Evolutionary conservation across 2,113 vertebrate genomes (phyloP).

Genomic region (Alectura lathami): DNA sequence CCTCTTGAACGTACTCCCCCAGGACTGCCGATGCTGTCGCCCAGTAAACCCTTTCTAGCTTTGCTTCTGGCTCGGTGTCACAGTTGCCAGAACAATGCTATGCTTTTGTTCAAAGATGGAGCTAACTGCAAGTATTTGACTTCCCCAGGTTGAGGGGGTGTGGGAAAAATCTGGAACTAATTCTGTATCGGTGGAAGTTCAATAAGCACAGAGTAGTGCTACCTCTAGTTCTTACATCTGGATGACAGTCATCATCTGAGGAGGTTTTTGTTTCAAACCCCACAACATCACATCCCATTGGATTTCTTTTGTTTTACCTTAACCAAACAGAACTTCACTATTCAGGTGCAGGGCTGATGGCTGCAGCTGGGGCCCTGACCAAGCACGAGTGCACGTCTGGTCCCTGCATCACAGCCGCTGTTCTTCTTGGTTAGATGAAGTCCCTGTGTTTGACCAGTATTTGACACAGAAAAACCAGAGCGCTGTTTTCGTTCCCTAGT

Average conservation of each 20-base stretch:
- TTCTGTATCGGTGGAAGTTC: neutral
- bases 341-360: neutral
- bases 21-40: neutral
- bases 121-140: neutral
- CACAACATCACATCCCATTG: rapidly evolving
- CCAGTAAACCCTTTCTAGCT: neutral
- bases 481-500: neutral
- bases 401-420: rapidly evolving
- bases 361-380: neutral
- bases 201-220: neutral
- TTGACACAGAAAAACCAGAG: rapidly evolving
- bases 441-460: neutral
- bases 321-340: rapidly evolving
- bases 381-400: rapidly evolving
- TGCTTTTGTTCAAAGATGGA: neutral
- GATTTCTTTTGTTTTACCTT: neutral
- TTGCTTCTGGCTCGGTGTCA: neutral
- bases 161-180: neutral
- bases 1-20: neutral
- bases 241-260: neutral
- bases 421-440: rapidly evolving
- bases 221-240: neutral
- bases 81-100: neutral
- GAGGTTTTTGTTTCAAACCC: neutral
- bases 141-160: neutral